These are phyloP conservation scores for Enteromius treurensis DNA, from an alignment of 2,797 vertebrate genomes.

Conservation along the genomic window DNA sequence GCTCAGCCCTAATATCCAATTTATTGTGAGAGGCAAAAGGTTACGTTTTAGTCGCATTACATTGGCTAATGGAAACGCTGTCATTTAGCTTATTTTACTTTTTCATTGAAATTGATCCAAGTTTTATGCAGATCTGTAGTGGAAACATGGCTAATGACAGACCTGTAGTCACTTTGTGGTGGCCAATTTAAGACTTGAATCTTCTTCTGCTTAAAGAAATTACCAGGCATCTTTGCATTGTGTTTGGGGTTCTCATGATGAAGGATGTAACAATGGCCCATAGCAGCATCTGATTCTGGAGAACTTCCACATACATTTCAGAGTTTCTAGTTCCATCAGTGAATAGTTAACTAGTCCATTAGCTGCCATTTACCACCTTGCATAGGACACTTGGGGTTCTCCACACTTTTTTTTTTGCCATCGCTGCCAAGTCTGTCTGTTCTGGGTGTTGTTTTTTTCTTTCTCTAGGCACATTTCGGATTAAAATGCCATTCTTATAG, in stretches of 20 bases:
- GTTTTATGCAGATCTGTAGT: no score
- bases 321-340: not conserved
- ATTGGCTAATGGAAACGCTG: no score
- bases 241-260: not conserved
- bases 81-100: no score
- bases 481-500: not conserved
- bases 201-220: not conserved
- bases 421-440: not conserved
- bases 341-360: not conserved
- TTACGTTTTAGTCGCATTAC: no score
- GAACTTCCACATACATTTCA: not conserved
- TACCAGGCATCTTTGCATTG: not conserved
- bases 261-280: not conserved
- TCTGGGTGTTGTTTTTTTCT: conserved; percentile 1
- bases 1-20: no score
- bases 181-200: not conserved
- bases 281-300: not conserved
- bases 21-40: no score
- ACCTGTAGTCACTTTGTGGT: not conserved
- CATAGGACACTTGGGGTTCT: not conserved
- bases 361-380: not conserved
- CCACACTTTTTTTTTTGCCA: not conserved
- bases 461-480: not conserved
- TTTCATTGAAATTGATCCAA: no score
- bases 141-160: not conserved